Conservation (phyloP, 2,797 vertebrate species). For the Tadarida brasiliensis region DNA sequence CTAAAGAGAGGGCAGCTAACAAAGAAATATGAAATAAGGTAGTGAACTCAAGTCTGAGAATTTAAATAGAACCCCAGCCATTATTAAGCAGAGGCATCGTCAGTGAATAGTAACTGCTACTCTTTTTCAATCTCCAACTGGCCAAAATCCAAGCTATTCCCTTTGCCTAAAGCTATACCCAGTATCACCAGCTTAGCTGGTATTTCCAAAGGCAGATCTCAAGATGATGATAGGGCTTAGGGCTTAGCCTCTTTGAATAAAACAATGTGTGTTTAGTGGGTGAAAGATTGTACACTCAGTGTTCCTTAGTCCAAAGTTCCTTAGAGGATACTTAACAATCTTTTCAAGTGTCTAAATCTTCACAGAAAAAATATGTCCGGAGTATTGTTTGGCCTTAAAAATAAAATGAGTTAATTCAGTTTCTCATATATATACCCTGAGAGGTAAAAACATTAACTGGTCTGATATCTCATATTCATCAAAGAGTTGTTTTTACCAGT, state of each 20-base stretch:
- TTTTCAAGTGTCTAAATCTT: constrained; percentile 53
- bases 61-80: neutral
- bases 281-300: neutral
- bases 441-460: neutral
- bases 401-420: neutral
- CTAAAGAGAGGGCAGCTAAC: neutral
- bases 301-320: constrained; percentile 28
- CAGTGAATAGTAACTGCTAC: constrained; percentile 21
- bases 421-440: constrained; percentile 29
- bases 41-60: neutral
- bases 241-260: constrained; percentile 47
- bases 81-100: neutral
- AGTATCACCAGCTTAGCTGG: constrained; percentile 34
- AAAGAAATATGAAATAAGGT: constrained; percentile 53
- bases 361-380: constrained; percentile 60
- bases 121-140: constrained; percentile 29
- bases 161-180: constrained; percentile 1
- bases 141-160: constrained; percentile 39
- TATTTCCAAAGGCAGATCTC: constrained; percentile 59
- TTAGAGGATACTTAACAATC: constrained; percentile 19
- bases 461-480: neutral
- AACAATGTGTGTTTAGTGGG: constrained; percentile 33
- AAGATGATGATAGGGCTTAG: constrained; percentile 40
- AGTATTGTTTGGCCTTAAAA: constrained; percentile 55
- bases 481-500: constrained; percentile 13